Evolutionary conservation across 2,888 invertebrate genomes (phyloP).

Genomic region (Amiota mariae): DNA sequence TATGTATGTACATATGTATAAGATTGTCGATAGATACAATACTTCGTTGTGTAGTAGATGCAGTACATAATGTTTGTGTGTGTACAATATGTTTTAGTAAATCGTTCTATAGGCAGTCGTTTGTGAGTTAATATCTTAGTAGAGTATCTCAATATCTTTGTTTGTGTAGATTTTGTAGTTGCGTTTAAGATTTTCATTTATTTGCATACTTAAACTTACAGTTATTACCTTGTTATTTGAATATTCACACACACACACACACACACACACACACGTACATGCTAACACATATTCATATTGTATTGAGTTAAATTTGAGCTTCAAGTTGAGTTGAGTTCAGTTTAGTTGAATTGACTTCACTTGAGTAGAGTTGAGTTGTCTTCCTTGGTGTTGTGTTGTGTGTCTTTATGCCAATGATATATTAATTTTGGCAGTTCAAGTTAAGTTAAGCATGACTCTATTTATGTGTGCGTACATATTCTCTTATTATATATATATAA

Average conservation of each 20-base stretch:
- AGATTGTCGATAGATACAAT: background rate
- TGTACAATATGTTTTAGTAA: slow-evolving; percentile 32
- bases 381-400: background rate
- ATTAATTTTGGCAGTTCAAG: slow-evolving; percentile 21
- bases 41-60: slow-evolving; percentile 22
- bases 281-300: background rate
- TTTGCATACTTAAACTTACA: slow-evolving; percentile 69
- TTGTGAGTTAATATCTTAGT: slow-evolving; percentile 55
- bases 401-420: slow-evolving; percentile 23
- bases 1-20: background rate
- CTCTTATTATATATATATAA: background rate
- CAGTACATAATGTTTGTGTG: slow-evolving; percentile 40
- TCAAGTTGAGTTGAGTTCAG: no score
- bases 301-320: background rate
- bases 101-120: background rate
- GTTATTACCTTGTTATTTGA: slow-evolving; percentile 67
- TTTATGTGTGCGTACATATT: background rate
- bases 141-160: slow-evolving; percentile 56
- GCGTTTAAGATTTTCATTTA: slow-evolving; percentile 58
- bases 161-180: background rate
- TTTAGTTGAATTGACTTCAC: no score
- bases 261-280: slow-evolving; percentile 38
- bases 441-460: background rate
- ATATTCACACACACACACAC: slow-evolving; percentile 37
- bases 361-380: no score